Conservation (phyloP, 2,888 invertebrate genomes). For the Girardia tigrina region DNA sequence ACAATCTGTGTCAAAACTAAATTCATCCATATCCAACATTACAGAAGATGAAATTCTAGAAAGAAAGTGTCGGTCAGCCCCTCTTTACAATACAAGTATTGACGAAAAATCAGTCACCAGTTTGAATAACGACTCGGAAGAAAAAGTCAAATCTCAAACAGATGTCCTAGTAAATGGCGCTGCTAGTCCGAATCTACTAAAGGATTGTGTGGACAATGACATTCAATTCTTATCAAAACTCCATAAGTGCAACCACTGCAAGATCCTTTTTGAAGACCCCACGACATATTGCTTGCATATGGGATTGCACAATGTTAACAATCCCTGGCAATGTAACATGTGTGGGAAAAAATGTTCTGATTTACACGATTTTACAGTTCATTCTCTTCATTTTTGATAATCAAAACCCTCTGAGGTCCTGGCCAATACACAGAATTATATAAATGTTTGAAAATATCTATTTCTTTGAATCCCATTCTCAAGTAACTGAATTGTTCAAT, state of each 20-base stretch:
- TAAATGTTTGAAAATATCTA: neutral
- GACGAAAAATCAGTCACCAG: conserved; percentile 6
- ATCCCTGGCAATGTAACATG: conserved; percentile 92
- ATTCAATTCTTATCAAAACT: conserved; percentile 14
- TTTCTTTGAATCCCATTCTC: neutral
- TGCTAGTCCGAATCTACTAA: neutral
- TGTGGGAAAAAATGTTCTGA: conserved; percentile 86
- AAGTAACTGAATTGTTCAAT: neutral
- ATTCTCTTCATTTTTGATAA: conserved; percentile 38
- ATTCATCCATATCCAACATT: neutral
- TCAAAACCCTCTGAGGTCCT: neutral
- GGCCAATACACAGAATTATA: conserved; percentile 9
- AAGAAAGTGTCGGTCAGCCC: neutral
- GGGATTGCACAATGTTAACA: conserved; percentile 88
- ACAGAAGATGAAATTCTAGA: neutral
- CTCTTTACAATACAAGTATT: neutral
- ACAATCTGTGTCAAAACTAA: neutral
- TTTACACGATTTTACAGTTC: conserved; percentile 77
- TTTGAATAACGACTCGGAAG: conserved; percentile 21
- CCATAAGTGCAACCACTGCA: conserved; percentile 58
- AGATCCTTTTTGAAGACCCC: conserved; percentile 83
- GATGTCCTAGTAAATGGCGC: conserved; percentile 10
- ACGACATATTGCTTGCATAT: conserved; percentile 90
- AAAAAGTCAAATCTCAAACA: conserved; percentile 28
- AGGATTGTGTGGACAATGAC: conserved; percentile 25